Evolutionary conservation across 2,888 invertebrate species (phyloP).

Genomic region (Lumbricus terrestris): DNA sequence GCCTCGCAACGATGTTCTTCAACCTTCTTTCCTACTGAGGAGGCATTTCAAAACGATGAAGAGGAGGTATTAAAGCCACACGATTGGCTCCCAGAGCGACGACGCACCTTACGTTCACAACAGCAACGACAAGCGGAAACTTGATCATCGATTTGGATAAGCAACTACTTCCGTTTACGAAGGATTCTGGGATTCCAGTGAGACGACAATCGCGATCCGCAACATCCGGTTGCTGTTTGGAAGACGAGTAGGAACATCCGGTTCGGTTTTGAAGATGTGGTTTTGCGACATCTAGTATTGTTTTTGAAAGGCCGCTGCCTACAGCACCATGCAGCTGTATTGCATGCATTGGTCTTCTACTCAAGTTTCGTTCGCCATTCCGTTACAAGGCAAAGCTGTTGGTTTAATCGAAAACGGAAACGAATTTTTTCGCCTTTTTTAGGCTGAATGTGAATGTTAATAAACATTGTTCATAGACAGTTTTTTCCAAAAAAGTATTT

Average conservation of each 20-base stretch:
- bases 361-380: conserved; percentile 3
- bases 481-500: not conserved
- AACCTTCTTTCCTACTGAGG: conserved; percentile 42
- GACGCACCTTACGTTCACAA: not conserved
- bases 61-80: not conserved
- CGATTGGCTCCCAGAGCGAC: not conserved
- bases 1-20: conserved; percentile 58
- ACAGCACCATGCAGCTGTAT: too few relatives aligned
- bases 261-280: not conserved
- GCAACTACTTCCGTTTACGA: not conserved
- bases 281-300: not conserved
- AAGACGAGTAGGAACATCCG: not conserved
- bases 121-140: not conserved
- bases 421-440: not conserved
- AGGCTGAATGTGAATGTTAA: not conserved
- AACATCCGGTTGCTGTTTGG: not conserved
- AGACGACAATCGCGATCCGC: not conserved
- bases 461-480: not conserved
- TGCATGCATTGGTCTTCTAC: not conserved
- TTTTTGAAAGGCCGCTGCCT: not conserved
- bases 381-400: not conserved
- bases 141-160: not conserved
- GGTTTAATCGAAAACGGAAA: not conserved
- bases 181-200: not conserved
- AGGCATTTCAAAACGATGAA: not conserved